Evolutionary conservation across 2,888 invertebrate species (phyloP).

Genomic region (Cheilosia pagana): DNA sequence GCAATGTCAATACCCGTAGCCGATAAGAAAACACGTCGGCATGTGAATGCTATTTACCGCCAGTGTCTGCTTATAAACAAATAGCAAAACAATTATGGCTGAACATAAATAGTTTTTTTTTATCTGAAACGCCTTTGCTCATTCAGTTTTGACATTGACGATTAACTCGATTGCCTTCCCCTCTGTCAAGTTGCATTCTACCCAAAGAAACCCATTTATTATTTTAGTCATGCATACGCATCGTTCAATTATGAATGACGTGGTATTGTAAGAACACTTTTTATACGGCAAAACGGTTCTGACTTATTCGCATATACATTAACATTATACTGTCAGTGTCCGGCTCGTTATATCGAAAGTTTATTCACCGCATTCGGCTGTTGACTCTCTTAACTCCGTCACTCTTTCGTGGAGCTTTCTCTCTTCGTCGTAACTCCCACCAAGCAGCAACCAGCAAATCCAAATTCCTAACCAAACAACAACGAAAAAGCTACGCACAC

Average conservation of each 20-base stretch:
- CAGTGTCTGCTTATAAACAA: background rate
- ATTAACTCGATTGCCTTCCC: background rate
- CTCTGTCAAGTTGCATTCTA: background rate
- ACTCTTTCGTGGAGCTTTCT: slow-evolving; percentile 21
- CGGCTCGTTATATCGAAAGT: slow-evolving; percentile 5
- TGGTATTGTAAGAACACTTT: too few species aligned
- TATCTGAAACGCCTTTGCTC: too few species aligned
- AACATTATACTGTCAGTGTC: too few species aligned
- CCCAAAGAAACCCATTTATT: too few species aligned
- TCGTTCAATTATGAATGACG: too few species aligned
- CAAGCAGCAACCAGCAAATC: slow-evolving; percentile 5
- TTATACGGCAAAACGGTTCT: too few species aligned
- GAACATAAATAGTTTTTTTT: too few species aligned
- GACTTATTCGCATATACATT: too few species aligned
- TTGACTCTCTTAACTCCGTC: slow-evolving; percentile 15
- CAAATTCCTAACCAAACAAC: slow-evolving; percentile 14
- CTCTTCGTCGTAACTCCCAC: slow-evolving; percentile 8
- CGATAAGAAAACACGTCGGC: background rate
- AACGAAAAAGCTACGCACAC: slow-evolving; percentile 32
- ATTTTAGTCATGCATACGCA: too few species aligned
- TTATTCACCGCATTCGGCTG: slow-evolving; percentile 13
- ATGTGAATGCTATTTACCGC: background rate
- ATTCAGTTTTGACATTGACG: background rate
- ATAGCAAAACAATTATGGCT: background rate
- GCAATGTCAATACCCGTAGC: background rate